These are phyloP conservation scores for Muricea muricata DNA, from an alignment of 92 coral and sea anemone species.

Conservation along the genomic window DNA sequence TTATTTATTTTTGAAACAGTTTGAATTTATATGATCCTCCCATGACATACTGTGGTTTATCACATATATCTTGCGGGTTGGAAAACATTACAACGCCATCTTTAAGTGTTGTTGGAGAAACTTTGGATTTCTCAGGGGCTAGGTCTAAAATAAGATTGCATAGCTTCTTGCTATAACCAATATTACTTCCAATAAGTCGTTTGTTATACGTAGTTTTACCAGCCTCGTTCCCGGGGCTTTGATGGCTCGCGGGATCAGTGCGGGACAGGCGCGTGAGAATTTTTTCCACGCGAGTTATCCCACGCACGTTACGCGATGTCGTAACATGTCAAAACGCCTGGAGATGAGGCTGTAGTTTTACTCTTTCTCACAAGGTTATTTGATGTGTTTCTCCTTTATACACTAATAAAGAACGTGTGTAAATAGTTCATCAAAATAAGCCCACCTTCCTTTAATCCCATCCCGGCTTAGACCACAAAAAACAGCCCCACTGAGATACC, in stretches of 20 bases:
- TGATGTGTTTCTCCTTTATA: slow-evolving; percentile 26
- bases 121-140: slow-evolving; percentile 26
- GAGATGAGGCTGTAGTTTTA: too few relatives aligned
- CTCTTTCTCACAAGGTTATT: slow-evolving; percentile 25
- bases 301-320: too few relatives aligned
- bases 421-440: too few relatives aligned
- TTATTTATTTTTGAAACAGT: slow-evolving; percentile 23
- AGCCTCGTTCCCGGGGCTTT: too few relatives aligned
- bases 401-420: too few relatives aligned
- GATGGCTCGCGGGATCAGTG: too few relatives aligned
- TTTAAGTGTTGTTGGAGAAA: slow-evolving; percentile 14
- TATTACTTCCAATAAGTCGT: slow-evolving; percentile 16
- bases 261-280: too few relatives aligned
- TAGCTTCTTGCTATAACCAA: slow-evolving; percentile 28
- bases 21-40: slow-evolving; percentile 39
- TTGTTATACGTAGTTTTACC: slow-evolving; percentile 27
- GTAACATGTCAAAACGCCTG: too few relatives aligned
- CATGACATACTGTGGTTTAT: slow-evolving; percentile 38
- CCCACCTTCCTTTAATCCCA: too few relatives aligned
- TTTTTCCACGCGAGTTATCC: too few relatives aligned
- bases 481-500: too few relatives aligned
- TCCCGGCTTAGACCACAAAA: too few relatives aligned
- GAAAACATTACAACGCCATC: slow-evolving; percentile 25
- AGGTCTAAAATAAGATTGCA: slow-evolving; percentile 25
- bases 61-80: slow-evolving; percentile 29